Evolutionary conservation across 2,888 invertebrate species (phyloP).

Genomic region (Ornithoptera alexandrae): DNA sequence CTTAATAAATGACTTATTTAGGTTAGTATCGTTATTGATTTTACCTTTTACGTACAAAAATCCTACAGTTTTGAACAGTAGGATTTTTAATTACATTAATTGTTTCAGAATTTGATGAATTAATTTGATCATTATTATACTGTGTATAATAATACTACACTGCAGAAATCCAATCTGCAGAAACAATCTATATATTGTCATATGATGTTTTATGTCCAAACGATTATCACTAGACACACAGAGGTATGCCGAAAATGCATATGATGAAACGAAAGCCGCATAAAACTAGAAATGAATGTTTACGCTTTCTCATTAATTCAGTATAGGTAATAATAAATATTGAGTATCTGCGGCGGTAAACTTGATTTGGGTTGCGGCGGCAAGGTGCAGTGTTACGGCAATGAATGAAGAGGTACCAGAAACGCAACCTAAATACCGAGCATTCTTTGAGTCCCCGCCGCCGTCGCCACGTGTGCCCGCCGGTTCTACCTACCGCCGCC

Average conservation of each 20-base stretch:
- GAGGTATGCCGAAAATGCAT: conserved; percentile 31
- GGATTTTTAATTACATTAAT: no score
- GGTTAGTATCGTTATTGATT: no score
- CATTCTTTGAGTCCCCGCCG: conserved; percentile 68
- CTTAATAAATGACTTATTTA: no score
- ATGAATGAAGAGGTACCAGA: conserved; percentile 78
- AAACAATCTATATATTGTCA: conserved; percentile 1
- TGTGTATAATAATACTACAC: conserved; percentile 1
- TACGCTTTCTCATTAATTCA: conserved; percentile 57
- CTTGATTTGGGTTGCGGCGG: conserved; percentile 32
- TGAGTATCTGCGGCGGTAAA: conserved; percentile 42
- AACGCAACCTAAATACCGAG: conserved; percentile 77
- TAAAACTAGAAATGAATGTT: conserved; percentile 50
- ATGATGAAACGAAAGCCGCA: conserved; percentile 36
- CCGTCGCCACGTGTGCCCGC: conserved; percentile 66
- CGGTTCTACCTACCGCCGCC: conserved; percentile 69
- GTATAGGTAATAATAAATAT: conserved; percentile 56
- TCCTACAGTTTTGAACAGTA: no score
- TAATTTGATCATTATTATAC: neutral
- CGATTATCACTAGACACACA: conserved; percentile 23
- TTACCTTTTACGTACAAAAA: no score
- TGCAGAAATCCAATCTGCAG: no score
- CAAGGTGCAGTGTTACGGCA: conserved; percentile 73
- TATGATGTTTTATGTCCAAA: conserved; percentile 11
- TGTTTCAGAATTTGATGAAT: no score